phyloP scores from a whole-genome alignment of 2,888 invertebrate species.

The Euproctis similis region DNA sequence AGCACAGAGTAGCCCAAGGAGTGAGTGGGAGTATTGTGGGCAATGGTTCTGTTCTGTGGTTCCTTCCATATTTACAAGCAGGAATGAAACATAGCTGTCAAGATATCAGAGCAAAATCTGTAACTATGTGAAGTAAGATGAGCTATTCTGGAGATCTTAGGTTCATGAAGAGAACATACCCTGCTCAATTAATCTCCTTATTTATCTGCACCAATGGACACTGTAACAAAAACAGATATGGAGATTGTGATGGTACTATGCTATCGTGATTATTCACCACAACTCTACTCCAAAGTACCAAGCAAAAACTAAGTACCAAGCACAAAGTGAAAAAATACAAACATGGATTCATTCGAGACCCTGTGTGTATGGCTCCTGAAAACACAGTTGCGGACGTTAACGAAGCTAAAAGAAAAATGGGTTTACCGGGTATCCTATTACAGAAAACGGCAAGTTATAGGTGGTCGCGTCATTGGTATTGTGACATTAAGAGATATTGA shows the following conservation, averaged over 20 bases:
- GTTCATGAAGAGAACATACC: too few species aligned
- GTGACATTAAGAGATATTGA: slow-evolving; percentile 99
- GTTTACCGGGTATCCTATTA: slow-evolving; percentile 97
- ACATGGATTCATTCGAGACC: slow-evolving; percentile 98
- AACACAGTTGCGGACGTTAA: slow-evolving; percentile 93
- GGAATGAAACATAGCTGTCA: too few species aligned
- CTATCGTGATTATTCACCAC: slow-evolving; percentile 96
- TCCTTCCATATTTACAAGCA: too few species aligned
- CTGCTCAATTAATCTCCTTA: slow-evolving; percentile 96
- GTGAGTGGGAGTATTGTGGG: too few species aligned
- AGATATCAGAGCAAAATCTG: too few species aligned
- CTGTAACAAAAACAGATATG: slow-evolving; percentile 99
- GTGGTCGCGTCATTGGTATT: slow-evolving; percentile 94
- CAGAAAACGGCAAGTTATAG: slow-evolving; percentile 94
- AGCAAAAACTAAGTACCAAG: slow-evolving; percentile 95
- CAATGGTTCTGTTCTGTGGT: too few species aligned
- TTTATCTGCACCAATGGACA: slow-evolving; percentile 99
- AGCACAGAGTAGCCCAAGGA: too few species aligned
- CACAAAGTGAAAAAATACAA: slow-evolving; percentile 99
- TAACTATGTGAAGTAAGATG: too few species aligned
- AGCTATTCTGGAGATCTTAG: too few species aligned
- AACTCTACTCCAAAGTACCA: slow-evolving; percentile 96
- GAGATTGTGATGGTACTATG: slow-evolving; percentile 99
- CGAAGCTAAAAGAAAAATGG: slow-evolving; percentile 91
- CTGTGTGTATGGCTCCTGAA: slow-evolving; percentile 93